phyloP scores from a whole-genome alignment of 2,888 invertebrate genomes.

The Neria commutata region DNA sequence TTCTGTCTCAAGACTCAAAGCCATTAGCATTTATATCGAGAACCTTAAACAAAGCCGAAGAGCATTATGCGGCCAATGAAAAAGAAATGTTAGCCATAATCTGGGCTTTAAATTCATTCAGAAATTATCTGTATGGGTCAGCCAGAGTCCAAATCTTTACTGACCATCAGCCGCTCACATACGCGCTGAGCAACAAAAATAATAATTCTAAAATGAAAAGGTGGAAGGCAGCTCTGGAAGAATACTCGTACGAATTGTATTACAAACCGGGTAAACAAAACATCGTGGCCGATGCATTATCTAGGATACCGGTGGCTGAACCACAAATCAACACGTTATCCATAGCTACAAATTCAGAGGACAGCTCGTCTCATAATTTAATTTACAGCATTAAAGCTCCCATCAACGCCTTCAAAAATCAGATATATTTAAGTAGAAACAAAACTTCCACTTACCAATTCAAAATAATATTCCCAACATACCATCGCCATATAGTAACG shows the following conservation, averaged over 20 bases:
- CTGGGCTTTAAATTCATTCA: slow-evolving; percentile 25
- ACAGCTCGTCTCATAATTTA: slow-evolving; percentile 25
- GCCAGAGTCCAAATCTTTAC: slow-evolving; percentile 22
- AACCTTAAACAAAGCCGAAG: not conserved
- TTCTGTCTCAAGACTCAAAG: not conserved
- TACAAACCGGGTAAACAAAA: slow-evolving; percentile 48
- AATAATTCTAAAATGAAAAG: slow-evolving; percentile 18
- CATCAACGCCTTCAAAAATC: slow-evolving; percentile 28
- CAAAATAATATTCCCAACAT: slow-evolving; percentile 11
- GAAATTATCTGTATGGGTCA: slow-evolving; percentile 48
- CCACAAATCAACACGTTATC: slow-evolving; percentile 10
- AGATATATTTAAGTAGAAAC: too few species aligned
- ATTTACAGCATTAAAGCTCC: slow-evolving; percentile 18
- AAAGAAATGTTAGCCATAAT: not conserved
- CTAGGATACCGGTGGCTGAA: slow-evolving; percentile 8
- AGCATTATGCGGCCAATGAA: not conserved
- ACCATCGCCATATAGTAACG: slow-evolving; percentile 10
- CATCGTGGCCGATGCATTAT: slow-evolving; percentile 31
- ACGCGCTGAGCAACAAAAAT: not conserved
- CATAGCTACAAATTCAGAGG: slow-evolving; percentile 20
- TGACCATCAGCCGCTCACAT: slow-evolving; percentile 13
- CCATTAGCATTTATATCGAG: not conserved
- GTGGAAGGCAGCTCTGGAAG: slow-evolving; percentile 15
- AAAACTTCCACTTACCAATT: slow-evolving; percentile 13
- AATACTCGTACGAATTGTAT: slow-evolving; percentile 30